Base-by-base conservation (phyloP, 2,797 vertebrate genomes). In the Bradypus variegatus region DNA sequence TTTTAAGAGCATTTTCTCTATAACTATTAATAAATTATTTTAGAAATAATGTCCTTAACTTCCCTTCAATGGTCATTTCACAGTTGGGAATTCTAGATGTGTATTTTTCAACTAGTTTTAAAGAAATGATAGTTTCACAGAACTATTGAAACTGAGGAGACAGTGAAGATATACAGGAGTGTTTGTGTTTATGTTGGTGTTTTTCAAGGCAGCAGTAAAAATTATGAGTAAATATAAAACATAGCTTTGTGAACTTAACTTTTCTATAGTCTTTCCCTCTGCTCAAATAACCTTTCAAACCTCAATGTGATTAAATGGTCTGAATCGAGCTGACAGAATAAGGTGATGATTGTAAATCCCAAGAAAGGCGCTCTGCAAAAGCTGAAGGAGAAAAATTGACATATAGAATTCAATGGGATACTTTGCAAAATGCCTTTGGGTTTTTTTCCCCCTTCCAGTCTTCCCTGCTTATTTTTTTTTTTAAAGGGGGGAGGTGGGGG, bases 161-260 rank as follows among this genome's bases (percentile, higher is more conserved):
- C 29, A 60, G 6, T 70, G 25, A 85, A 83, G 72, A 69, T 45
- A 21, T 2, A 29, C 29, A 10, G 36, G 16, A 83, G 8, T 73
- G 19, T 86, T 62, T 86, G 2, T 81, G 55, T 50, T 7, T 69
- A 41, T 79, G 73, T 36, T 41, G 38, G 4, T 90, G 33, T 65
- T 89, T 90, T 90, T 91, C 67, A 92, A 93, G 65, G 36, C 36
- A 87, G 3, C 36, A 92, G 6, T 91, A 89, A 89, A 69, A 93
- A 78, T 91, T 90, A 48, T 62, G 58, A 93, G 33, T 76, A 79
- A 91, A 70, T 80, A n/a, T 94, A 91, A 73, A 85, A 58, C 2
- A 5, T 50, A 90, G 13, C 41, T 85, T 25, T 87, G 6, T 38
- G 33, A 67, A 73, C 36, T 16, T 91, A 77, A 41, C 55, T 91